A percentile compares a stretch with the other conserved stretches of the same genome.
Conservation (phyloP, 1,140 invertebrate genomes). For the Adelges cooleyi region DNA sequence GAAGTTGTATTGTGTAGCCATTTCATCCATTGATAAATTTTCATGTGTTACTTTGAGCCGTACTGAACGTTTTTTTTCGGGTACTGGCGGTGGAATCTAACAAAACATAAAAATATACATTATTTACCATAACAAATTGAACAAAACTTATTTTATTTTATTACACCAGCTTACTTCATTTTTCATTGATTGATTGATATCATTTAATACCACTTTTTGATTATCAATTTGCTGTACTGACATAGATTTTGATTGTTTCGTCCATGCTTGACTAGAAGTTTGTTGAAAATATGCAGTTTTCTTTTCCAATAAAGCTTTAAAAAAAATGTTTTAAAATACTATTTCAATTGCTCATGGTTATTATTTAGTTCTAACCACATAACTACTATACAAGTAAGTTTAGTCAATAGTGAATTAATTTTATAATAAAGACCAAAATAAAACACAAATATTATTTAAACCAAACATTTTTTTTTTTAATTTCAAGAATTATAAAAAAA, state of each 20-base stretch:
- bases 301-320: constrained; percentile 5
- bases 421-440: too few species aligned
- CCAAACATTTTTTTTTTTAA: too few species aligned
- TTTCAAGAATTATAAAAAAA: too few species aligned
- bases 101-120: too few species aligned
- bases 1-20: constrained; percentile 21
- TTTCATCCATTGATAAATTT: constrained; percentile 27
- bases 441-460: too few species aligned
- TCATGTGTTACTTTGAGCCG: constrained; percentile 7
- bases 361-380: too few species aligned
- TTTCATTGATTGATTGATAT: background rate
- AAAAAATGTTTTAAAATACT: too few species aligned
- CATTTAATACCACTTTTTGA: constrained; percentile 3
- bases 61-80: constrained; percentile 9
- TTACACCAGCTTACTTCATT: background rate
- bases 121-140: background rate
- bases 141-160: background rate
- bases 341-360: too few species aligned
- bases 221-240: constrained; percentile 20
- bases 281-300: constrained; percentile 23
- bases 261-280: constrained; percentile 19
- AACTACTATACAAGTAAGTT: too few species aligned
- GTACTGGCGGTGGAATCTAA: constrained; percentile 20
- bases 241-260: constrained; percentile 16
- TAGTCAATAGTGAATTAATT: too few species aligned